Evolutionary conservation across 2,888 invertebrate species (phyloP).

Genomic region (Athalia circularis): DNA sequence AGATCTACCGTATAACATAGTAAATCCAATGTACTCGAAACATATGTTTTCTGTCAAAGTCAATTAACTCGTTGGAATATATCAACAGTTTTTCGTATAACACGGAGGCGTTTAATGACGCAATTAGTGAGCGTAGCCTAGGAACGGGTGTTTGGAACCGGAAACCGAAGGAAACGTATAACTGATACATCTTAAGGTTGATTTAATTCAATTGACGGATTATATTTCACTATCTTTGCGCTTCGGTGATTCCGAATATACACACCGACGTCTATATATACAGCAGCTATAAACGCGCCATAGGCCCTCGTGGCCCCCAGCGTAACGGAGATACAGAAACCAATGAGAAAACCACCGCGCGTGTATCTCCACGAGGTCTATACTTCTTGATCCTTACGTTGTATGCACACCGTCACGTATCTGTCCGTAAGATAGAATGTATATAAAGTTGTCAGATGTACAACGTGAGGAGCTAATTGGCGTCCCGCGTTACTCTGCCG

Average conservation of each 20-base stretch:
- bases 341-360: neutral
- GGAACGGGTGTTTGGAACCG: neutral
- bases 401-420: neutral
- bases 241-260: slow-evolving; percentile 10
- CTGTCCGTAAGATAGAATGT: neutral
- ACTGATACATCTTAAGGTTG: slow-evolving; percentile 5
- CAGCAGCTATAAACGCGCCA: too few relatives aligned
- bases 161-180: neutral
- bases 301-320: too few relatives aligned
- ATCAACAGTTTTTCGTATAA: slow-evolving; percentile 18
- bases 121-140: slow-evolving; percentile 17
- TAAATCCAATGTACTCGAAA: neutral
- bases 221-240: slow-evolving; percentile 24
- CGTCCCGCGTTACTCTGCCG: neutral
- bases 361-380: neutral
- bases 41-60: slow-evolving; percentile 35
- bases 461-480: slow-evolving; percentile 1
- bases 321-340: neutral
- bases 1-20: neutral
- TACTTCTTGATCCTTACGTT: neutral
- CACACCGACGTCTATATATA: neutral
- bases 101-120: slow-evolving; percentile 26
- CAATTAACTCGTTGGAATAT: slow-evolving; percentile 8
- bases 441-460: slow-evolving; percentile 3
- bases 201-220: slow-evolving; percentile 22